Conservation (phyloP, 2,113 vertebrate genomes). For the Alaudala cheleensis region DNA sequence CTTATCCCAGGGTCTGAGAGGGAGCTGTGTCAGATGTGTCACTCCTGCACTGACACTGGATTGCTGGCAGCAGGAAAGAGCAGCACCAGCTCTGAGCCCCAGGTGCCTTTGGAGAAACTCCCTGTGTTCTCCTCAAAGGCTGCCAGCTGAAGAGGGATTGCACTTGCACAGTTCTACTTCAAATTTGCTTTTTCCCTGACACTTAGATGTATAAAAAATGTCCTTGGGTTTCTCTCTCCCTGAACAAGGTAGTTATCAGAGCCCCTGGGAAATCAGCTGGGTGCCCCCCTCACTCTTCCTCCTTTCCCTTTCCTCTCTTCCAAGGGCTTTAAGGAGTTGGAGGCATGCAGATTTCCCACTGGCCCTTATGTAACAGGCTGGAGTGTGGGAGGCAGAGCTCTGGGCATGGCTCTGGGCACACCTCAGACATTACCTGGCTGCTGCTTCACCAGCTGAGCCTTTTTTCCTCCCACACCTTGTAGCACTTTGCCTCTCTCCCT, state of each 20-base stretch:
- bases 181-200: background rate
- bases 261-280: background rate
- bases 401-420: background rate
- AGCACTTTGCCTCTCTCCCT: background rate
- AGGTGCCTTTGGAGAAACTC: constrained; percentile 10
- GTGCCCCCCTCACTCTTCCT: background rate
- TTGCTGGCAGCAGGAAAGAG: background rate
- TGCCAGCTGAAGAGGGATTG: background rate
- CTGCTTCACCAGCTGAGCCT: background rate
- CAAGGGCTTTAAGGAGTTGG: background rate
- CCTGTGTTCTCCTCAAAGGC: constrained; percentile 32
- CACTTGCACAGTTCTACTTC: background rate
- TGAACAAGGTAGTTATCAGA: background rate
- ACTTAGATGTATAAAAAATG: constrained; percentile 5
- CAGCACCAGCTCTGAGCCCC: background rate
- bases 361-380: background rate
- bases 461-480: background rate
- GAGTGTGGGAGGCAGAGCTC: background rate
- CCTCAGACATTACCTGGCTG: background rate
- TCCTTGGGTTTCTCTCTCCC: accelerated
- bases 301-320: background rate
- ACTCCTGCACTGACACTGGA: background rate
- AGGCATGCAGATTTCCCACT: background rate
- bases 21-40: background rate
- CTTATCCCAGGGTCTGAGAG: background rate